phyloP scores from a whole-genome alignment of 2,888 invertebrate species.

The Phorcus lineatus region DNA sequence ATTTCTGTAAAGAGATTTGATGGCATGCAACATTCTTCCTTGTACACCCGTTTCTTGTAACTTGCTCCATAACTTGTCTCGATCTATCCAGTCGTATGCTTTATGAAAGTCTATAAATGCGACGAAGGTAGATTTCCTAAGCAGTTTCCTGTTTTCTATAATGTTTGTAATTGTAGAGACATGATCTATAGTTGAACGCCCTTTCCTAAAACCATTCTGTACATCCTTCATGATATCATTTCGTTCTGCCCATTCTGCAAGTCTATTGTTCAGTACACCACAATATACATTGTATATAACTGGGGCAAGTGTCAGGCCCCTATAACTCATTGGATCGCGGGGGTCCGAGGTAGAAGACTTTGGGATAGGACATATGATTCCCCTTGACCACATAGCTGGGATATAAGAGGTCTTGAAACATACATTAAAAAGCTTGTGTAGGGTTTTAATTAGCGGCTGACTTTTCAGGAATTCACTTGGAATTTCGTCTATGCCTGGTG shows the following conservation, averaged over 20 bases:
- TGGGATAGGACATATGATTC: constrained; percentile 1
- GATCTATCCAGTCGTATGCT: background rate
- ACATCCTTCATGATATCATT: background rate
- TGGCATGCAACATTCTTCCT: background rate
- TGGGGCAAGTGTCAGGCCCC: background rate
- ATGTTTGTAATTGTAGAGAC: background rate
- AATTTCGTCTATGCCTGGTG: background rate
- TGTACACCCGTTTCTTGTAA: background rate
- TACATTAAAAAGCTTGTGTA: background rate
- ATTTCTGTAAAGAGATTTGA: background rate
- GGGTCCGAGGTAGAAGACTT: background rate
- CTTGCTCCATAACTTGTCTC: background rate
- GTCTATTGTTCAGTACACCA: background rate
- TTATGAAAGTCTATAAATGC: background rate
- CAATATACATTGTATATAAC: background rate
- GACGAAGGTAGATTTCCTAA: background rate
- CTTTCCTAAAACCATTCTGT: constrained; percentile 1
- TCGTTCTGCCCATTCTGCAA: background rate
- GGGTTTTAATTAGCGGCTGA: background rate
- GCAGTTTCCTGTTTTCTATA: background rate
- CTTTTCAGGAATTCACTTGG: background rate
- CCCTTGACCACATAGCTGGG: background rate
- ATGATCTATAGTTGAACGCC: background rate
- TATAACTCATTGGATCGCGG: background rate
- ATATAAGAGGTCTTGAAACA: background rate